Evolutionary conservation across 2,113 vertebrate genomes (phyloP), one percentile per base, ranked within the genome.

Genomic region (Paratilapia polleni): DNA sequence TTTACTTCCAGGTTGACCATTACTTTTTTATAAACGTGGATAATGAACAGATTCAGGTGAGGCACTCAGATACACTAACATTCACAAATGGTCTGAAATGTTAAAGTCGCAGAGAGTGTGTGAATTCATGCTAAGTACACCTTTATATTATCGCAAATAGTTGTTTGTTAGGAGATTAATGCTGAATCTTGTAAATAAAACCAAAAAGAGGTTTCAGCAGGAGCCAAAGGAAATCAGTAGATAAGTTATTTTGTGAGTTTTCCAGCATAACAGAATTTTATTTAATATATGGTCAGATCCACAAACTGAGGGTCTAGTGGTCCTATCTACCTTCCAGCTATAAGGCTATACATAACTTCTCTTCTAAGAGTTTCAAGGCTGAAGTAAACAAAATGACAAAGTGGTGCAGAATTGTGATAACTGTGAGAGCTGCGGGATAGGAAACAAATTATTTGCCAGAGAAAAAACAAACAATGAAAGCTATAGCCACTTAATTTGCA

Each of bases 401-500:
- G 12, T 13, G 60, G 6, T 28, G 49, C 54, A 74, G 4, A 34
- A 73, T 66, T 26, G 28, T 1, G 4, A 17, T 57, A 28, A 59
- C 74, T 22, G 28, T n/a, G 31, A 31, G 63, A 79, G 70, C 43
- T 68, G 61, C 57, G 26, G 4, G 58, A 61, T 52, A 61, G 63
- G 15, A 74, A 77, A 64, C 17, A 12, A 81, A 87, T 58, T 12
- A 73, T 54, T 49, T 78, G 36, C 68, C 73, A 64, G 57, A 57
- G 60, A 73, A 81, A 77, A 74, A 61, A 80, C 38, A 84, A 68
- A 24, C 8, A 28, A 60, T 14, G 6, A 31, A 52, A 85, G 74
- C 56, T 81, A 68, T 62, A 31, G 1, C 28, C 13, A 81, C 75
- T 86, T 81, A 34, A 66, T 86, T 87, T 60, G 60, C 54, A 82